Conservation (phyloP, 92 coral and sea anemone genomes). For the Diadumene lineata region DNA sequence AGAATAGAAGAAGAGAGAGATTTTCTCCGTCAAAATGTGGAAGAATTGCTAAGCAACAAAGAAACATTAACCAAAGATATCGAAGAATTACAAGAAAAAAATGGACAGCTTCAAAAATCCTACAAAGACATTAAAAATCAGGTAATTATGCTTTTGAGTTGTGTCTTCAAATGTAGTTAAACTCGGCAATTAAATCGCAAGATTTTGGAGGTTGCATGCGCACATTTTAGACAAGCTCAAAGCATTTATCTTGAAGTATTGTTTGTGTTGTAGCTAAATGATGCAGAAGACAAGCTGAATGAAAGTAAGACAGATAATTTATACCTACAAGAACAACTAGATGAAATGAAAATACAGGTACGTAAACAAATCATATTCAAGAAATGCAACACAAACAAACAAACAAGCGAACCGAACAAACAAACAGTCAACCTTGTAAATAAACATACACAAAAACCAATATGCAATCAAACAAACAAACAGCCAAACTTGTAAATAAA, state of each 20-base stretch:
- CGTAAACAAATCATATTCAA: too few species aligned
- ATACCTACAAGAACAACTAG: constrained; percentile 74
- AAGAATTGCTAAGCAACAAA: constrained; percentile 59
- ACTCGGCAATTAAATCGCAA: too few species aligned
- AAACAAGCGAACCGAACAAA: background rate
- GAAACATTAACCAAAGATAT: constrained; percentile 70
- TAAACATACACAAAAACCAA: too few species aligned
- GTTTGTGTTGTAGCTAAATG: constrained; percentile 48
- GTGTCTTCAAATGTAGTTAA: too few species aligned
- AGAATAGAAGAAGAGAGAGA: constrained; percentile 73
- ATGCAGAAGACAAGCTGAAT: constrained; percentile 86
- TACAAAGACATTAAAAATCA: constrained; percentile 72
- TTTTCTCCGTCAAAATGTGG: constrained; percentile 56
- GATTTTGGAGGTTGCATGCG: too few species aligned
- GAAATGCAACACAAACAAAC: too few species aligned
- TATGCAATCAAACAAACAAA: background rate
- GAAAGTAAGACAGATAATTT: constrained; percentile 72
- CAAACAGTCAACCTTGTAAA: background rate
- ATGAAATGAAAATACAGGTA: constrained; percentile 95
- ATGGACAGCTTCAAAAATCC: constrained; percentile 62
- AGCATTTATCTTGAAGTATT: too few species aligned
- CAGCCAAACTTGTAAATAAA: background rate
- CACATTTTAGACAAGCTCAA: too few species aligned
- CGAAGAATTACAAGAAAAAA: constrained; percentile 63
- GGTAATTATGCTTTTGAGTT: too few species aligned